phyloP scores from a whole-genome alignment of 2,888 invertebrate genomes.

The Rhorus exstirpatorius region DNA sequence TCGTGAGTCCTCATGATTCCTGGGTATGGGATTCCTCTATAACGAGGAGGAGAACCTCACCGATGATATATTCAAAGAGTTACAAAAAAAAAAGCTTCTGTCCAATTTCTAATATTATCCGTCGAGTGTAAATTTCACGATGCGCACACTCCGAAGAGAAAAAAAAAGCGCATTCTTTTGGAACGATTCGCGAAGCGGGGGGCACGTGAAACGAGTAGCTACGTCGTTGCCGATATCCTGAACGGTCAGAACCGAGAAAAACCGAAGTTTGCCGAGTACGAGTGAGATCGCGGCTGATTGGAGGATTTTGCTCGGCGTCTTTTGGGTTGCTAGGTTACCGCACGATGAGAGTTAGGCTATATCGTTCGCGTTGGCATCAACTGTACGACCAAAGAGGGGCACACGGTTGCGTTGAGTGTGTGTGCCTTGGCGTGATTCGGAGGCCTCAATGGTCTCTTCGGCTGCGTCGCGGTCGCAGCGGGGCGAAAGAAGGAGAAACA shows the following conservation, averaged over 20 bases:
- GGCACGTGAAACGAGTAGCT: slow-evolving; percentile 41
- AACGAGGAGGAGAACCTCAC: no score
- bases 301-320: slow-evolving; percentile 78
- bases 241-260: slow-evolving; percentile 80
- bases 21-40: no score
- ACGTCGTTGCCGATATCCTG: slow-evolving; percentile 78
- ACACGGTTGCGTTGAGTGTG: neutral
- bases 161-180: neutral
- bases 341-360: slow-evolving; percentile 26
- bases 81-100: no score
- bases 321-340: slow-evolving; percentile 84
- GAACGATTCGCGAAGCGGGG: neutral
- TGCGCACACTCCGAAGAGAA: no score
- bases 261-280: slow-evolving; percentile 77
- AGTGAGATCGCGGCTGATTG: slow-evolving; percentile 71
- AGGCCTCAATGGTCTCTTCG: slow-evolving; percentile 43
- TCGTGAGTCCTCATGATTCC: no score
- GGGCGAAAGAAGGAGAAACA: slow-evolving; percentile 67
- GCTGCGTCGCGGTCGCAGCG: slow-evolving; percentile 50
- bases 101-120: neutral
- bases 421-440: neutral
- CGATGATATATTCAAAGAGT: no score
- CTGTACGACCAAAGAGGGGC: neutral
- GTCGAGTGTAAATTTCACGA: neutral
- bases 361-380: slow-evolving; percentile 43